A percentile compares a stretch with the other conserved stretches of the same genome.
phyloP scores from a whole-genome alignment of 2,113 vertebrate genomes.

The Sakesphorus luctuosus region DNA sequence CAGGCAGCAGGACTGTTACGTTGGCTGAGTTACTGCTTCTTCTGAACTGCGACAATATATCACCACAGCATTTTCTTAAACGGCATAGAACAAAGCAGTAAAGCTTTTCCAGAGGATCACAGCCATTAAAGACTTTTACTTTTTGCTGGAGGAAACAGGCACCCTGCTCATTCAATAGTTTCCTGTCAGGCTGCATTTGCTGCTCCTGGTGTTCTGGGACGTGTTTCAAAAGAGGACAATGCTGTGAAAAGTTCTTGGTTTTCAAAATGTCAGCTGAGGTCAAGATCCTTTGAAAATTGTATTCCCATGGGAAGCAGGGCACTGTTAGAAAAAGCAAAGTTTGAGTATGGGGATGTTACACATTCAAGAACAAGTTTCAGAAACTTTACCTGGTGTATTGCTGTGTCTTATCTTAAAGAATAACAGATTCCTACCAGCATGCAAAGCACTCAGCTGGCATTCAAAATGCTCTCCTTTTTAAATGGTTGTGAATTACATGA shows the following conservation, averaged over 20 bases:
- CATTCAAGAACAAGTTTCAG: not conserved
- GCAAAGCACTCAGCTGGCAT: not conserved
- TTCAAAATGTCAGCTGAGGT: conserved; percentile 29
- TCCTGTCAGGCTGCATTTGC: not conserved
- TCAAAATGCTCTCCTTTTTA: not conserved
- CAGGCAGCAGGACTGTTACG: accelerated
- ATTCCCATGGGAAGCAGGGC: conserved; percentile 28
- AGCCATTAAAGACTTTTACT: conserved; percentile 10
- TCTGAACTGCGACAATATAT: not conserved
- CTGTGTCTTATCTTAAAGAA: not conserved
- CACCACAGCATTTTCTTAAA: not conserved
- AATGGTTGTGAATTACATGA: not conserved
- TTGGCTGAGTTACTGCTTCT: not conserved
- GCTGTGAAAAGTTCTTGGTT: conserved; percentile 41
- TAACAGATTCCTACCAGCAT: not conserved
- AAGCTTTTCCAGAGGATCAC: conserved; percentile 10
- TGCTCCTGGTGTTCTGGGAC: conserved; percentile 33
- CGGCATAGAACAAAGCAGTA: not conserved
- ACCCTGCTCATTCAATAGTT: conserved; percentile 15
- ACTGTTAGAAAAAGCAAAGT: not conserved
- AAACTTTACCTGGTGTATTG: not conserved
- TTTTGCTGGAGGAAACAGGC: conserved; percentile 31
- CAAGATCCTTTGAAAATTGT: conserved; percentile 3
- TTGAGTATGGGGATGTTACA: not conserved
- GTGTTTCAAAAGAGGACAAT: conserved; percentile 30